Evolutionary conservation across 2,113 vertebrate genomes (phyloP).

Genomic region (Mus musculus): DNA sequence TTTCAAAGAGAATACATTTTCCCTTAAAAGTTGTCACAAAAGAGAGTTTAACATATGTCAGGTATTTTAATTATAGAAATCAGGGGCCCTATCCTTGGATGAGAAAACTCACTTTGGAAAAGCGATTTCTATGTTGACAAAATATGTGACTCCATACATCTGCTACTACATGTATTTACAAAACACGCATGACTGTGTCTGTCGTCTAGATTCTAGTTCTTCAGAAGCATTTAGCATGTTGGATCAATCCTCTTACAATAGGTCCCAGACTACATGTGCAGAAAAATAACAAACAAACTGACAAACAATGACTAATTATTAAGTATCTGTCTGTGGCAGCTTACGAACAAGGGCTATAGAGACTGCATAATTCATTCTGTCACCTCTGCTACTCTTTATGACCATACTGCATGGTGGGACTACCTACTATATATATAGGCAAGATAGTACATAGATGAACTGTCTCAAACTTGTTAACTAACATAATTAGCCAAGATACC

Average conservation of each 20-base stretch:
- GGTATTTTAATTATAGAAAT: conserved; percentile 74
- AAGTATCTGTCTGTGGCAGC: neutral
- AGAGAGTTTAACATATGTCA: conserved; percentile 77
- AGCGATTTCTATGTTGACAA: conserved; percentile 79
- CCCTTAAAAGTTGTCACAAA: conserved; percentile 39
- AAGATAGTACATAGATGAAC: rapidly evolving
- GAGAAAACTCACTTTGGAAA: conserved; percentile 66
- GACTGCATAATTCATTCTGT: neutral
- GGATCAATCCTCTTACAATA: neutral
- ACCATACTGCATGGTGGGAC: rapidly evolving
- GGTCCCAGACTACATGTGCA: neutral
- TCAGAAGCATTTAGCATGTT: neutral
- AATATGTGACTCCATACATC: conserved; percentile 74
- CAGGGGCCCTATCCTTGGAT: conserved; percentile 65
- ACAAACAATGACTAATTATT: neutral
- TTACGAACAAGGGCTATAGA: neutral
- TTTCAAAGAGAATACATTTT: neutral
- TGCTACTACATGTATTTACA: conserved; percentile 69
- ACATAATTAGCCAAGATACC: neutral
- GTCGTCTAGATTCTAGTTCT: neutral
- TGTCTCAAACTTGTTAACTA: neutral
- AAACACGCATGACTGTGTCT: neutral
- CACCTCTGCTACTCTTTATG: neutral
- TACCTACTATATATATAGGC: neutral
- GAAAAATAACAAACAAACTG: neutral